Evolutionary conservation across 2,797 vertebrate genomes (phyloP).

Genomic region (Epinephelus awoara): DNA sequence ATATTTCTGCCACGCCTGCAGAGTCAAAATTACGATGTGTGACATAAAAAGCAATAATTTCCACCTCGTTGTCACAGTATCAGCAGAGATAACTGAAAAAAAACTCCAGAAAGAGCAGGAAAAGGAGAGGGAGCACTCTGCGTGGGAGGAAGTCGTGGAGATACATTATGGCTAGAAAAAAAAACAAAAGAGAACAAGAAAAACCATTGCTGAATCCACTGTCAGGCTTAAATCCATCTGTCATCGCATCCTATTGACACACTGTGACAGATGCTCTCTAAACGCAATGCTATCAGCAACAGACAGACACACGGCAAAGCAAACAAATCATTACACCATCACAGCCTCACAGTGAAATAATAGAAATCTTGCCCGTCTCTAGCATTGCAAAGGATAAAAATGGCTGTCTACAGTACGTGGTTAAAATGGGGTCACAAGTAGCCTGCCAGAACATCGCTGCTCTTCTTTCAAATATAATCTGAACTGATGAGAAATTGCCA

Average conservation of each 20-base stretch:
- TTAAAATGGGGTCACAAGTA: conserved; percentile 59
- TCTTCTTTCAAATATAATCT: conserved; percentile 59
- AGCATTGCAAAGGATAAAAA: background rate
- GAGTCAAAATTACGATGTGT: conserved; percentile 22
- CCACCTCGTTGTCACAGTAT: conserved; percentile 44
- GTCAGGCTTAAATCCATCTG: conserved; percentile 74
- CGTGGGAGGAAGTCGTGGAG: conserved; percentile 74
- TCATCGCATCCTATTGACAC: conserved; percentile 64
- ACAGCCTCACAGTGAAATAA: conserved; percentile 23
- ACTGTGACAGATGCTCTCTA: conserved; percentile 68
- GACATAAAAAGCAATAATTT: conserved; percentile 43
- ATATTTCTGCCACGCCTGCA: conserved; percentile 15
- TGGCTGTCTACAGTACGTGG: conserved; percentile 15
- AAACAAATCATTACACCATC: conserved; percentile 57
- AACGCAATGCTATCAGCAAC: conserved; percentile 62
- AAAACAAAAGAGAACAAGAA: conserved; percentile 39
- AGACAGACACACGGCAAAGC: conserved; percentile 43
- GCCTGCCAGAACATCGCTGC: conserved; percentile 36
- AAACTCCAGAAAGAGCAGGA: conserved; percentile 56
- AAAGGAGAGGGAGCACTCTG: conserved; percentile 51
- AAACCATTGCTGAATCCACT: conserved; percentile 45
- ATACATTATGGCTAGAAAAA: conserved; percentile 59
- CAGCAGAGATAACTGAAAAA: conserved; percentile 53
- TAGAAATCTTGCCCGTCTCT: conserved; percentile 33
- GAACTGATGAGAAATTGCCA: conserved; percentile 60